Base-by-base conservation (phyloP, 1,140 invertebrate species). In the Rhopalosiphum padi region DNA sequence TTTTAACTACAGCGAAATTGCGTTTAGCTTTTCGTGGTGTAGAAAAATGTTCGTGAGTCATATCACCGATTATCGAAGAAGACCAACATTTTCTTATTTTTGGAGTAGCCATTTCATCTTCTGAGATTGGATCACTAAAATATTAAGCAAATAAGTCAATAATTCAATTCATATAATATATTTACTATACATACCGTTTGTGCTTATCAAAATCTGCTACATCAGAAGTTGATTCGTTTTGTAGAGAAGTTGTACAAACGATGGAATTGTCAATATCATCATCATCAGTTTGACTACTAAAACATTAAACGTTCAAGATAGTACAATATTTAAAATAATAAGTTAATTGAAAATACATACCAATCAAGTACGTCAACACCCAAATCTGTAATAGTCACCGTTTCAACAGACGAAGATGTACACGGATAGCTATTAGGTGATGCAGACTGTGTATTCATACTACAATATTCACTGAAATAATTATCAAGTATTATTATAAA, bases 1-100 rank as follows among this genome's bases (percentile, higher is more conserved):
- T 85, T 85, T 85, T 86, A 86, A 86, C 85, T 86, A 86, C 11
- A 86, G 82, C 25, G 30, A 86, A 86, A 86, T 86, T 86, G 43
- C 23, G 85, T 46, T 86, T 86, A 46, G 46, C 11, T 86, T 23
- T 43, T 86, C 85, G 25, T 86, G 41, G 22, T 30, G 41, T 86
- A 86, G 85, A 86, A 86, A 86, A 86, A 86, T 30, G 22, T 30
- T 86, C 85, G 8, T 86, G 41, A 86, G 41, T 86, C 15, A 86
- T 46, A 86, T 43, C 43, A 86, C 85, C 85, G 46, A 86, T 46
- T 30, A 25, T 46, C 23, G 43, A 86, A 86, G 41, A 46, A 22
- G 11, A 46, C 41, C 43, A 86, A 86, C 25, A 86, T 86, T 46
- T 46, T 86, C 85, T 86, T 46, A 46, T 86, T 86, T 86, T 85